Percentiles rank a stretch among this genome's conserved stretches.
Conservation (phyloP, 1,140 invertebrate species). For the Caenorhabditis remanei region DNA sequence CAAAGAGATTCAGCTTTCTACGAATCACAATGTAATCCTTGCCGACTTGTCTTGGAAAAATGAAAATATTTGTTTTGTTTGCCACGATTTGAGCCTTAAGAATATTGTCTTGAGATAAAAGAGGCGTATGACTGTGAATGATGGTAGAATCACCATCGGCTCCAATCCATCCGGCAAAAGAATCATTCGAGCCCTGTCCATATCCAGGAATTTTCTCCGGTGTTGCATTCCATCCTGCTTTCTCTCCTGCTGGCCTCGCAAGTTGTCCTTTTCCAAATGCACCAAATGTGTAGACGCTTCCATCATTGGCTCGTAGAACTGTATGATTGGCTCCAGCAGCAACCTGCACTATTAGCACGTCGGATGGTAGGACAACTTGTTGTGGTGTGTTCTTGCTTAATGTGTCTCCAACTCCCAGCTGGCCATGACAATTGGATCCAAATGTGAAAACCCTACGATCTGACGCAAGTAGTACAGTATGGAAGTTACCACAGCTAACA, state of each 20-base stretch:
- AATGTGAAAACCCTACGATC: conserved; percentile 85
- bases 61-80: conserved; percentile 57
- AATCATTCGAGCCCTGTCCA: conserved; percentile 81
- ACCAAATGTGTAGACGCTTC: conserved; percentile 93
- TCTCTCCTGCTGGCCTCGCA: conserved; percentile 81
- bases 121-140: conserved; percentile 90
- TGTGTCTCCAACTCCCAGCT: conserved; percentile 90
- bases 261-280: conserved; percentile 91
- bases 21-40: conserved; percentile 71
- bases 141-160: conserved; percentile 95
- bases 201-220: conserved; percentile 86
- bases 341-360: conserved; percentile 83
- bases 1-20: conserved; percentile 59
- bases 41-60: conserved; percentile 63
- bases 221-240: conserved; percentile 84
- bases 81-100: conserved; percentile 71
- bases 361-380: conserved; percentile 82
- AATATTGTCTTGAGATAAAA: conserved; percentile 84
- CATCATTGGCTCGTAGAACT: conserved; percentile 88
- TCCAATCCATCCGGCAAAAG: conserved; percentile 91
- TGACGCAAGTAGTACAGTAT: conserved; percentile 75
- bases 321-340: conserved; percentile 95
- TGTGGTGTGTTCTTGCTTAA: conserved; percentile 68
- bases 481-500: conserved; percentile 74
- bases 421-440: conserved; percentile 91